Base-by-base conservation (phyloP, 37 sponge, comb jelly and placozoan species). In the Chondrosia reniformis region DNA sequence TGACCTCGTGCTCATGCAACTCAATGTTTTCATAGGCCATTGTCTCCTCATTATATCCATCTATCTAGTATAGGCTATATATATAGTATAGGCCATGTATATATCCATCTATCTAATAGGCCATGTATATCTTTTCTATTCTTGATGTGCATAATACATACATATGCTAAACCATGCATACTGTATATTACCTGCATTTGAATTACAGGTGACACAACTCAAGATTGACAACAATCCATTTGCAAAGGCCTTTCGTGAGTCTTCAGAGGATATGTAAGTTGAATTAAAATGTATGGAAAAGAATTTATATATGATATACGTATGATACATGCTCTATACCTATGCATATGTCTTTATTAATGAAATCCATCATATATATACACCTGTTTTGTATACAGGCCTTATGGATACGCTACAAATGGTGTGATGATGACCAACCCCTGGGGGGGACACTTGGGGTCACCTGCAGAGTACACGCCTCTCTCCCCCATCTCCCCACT, bases 161-260 rank as follows among this genome's bases (percentile, higher is more conserved):
- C n/a, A n/a, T 6, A 56, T 24, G 58, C 9, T 4, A 3, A 56
- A 2, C 3, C n/a, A 24, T 56, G 58, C 58, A 28, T 56, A 6
- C n/a, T n/a, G n/a, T n/a, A n/a, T n/a, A n/a, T n/a, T n/a, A 59
- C 61, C 61, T 30, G n/a, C 61, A 25, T 69, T 64, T 4, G 3
- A 4, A 34, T 43, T 55, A 27, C 45, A 84, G 88, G 86, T 92
- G 12, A 92, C 93, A 19, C 89, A 92, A 57, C 81, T 92, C 32
- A 92, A 92, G 52, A 92, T 92, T 27, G 89, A 92, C 63, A 74
- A 92, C 58, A 92, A 92, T 46, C 93, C 89, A 33, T 92, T 88
- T 88, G 93, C 93, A 19, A 92, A 88, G 59, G 93, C 89, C 9
- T 92, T 92, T 30, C 45, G 89, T 1, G 89, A 92, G 34, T 41